phyloP scores from a whole-genome alignment of 2,888 invertebrate species.

The Tenthredo mesomela region DNA sequence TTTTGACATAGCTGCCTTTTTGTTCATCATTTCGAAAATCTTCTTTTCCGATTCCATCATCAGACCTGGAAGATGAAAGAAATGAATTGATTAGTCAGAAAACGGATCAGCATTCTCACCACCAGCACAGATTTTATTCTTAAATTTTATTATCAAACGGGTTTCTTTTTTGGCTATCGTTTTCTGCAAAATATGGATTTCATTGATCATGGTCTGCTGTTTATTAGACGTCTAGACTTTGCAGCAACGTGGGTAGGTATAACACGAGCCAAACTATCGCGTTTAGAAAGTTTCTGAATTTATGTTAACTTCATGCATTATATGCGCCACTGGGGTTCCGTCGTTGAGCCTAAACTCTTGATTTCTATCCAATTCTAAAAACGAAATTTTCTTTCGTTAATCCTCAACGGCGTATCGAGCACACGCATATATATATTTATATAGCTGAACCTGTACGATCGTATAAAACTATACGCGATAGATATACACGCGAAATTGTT shows the following conservation, averaged over 20 bases:
- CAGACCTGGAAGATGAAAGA: constrained; percentile 82
- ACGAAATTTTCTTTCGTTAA: neutral
- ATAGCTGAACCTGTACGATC: no score
- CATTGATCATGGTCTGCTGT: neutral
- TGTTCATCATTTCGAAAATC: constrained; percentile 94
- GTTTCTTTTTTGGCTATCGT: neutral
- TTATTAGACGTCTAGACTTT: constrained; percentile 15
- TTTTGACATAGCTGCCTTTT: constrained; percentile 93
- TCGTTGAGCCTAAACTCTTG: constrained; percentile 39
- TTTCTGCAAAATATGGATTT: neutral
- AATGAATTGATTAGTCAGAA: neutral
- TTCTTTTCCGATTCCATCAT: constrained; percentile 96
- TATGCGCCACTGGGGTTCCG: constrained; percentile 23
- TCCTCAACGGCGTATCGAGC: neutral
- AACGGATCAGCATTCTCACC: neutral
- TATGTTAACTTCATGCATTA: constrained; percentile 49
- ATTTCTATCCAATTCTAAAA: constrained; percentile 36
- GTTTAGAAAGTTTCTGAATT: constrained; percentile 45
- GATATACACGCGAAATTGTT: constrained; percentile 10
- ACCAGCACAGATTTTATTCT: neutral
- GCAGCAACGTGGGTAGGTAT: neutral
- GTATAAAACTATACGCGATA: no score
- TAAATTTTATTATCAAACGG: no score
- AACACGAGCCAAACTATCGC: neutral
- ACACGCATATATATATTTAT: neutral